These are phyloP conservation scores for Bungarus multicinctus DNA, from an alignment of 2,113 vertebrate genomes.

Conservation along the genomic window DNA sequence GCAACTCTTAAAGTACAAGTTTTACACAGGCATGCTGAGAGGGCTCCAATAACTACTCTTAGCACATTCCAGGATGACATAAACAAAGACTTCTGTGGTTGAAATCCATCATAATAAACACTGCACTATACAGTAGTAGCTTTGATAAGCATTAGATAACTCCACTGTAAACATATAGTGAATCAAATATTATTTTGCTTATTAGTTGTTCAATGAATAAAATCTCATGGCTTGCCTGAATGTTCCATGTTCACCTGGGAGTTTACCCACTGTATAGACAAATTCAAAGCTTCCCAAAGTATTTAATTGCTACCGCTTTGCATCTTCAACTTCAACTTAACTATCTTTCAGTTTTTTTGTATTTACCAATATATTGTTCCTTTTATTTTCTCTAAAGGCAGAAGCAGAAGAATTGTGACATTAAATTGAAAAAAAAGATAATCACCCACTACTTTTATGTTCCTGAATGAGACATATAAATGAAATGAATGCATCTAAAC, in stretches of 20 bases:
- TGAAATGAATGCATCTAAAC: background rate
- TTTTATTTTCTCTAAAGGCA: background rate
- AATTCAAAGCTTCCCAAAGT: background rate
- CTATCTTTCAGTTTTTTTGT: background rate
- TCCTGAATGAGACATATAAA: background rate
- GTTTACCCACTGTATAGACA: background rate
- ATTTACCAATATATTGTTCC: background rate
- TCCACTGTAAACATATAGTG: background rate
- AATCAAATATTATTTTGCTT: background rate
- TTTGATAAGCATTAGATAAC: background rate
- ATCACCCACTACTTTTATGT: background rate
- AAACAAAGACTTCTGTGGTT: background rate
- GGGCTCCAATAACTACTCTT: background rate
- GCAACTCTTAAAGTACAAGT: background rate
- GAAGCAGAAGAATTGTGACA: background rate
- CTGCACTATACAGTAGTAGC: background rate
- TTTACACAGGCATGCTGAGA: background rate
- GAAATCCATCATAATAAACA: background rate
- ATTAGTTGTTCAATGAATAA: background rate
- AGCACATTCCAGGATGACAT: background rate
- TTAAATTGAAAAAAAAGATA: background rate
- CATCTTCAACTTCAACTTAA: background rate
- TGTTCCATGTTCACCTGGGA: background rate
- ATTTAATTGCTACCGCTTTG: background rate
- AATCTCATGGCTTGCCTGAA: background rate